phyloP scores from a whole-genome alignment of 2,797 vertebrate species.

The Mallotus villosus region DNA sequence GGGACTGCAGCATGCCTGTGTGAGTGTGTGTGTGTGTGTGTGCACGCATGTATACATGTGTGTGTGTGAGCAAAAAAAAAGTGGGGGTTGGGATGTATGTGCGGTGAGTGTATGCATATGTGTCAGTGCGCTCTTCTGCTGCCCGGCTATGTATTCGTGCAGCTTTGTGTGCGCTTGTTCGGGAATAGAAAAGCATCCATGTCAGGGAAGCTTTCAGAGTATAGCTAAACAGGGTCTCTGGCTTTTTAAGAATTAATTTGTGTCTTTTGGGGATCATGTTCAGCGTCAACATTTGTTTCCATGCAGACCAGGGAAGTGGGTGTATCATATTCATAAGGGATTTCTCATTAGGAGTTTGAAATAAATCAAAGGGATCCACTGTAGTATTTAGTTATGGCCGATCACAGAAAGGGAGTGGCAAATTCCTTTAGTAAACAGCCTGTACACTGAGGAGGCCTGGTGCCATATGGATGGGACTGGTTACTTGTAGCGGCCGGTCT shows the following conservation, averaged over 20 bases:
- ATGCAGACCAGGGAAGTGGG: no score
- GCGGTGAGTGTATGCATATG: constrained; percentile 38
- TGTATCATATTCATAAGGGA: background rate
- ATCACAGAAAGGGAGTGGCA: no score
- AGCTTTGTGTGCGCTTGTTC: constrained; percentile 3
- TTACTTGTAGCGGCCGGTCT: background rate
- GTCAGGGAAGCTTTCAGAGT: background rate
- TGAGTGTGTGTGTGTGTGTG: constrained; percentile 50
- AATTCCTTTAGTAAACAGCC: no score
- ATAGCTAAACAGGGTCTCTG: background rate
- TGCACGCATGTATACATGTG: constrained; percentile 44
- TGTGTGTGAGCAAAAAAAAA: constrained; percentile 19
- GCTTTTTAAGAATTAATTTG: background rate
- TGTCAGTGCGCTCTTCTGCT: constrained; percentile 28
- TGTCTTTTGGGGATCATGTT: background rate
- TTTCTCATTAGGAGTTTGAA: no score
- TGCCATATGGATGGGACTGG: background rate
- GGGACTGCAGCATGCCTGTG: constrained; percentile 68
- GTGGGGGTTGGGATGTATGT: constrained; percentile 63
- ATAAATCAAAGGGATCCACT: no score
- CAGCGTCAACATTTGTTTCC: background rate
- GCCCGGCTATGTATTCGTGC: background rate
- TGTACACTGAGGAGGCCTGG: no score
- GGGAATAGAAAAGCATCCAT: background rate
- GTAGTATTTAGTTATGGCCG: no score